A percentile compares a stretch with the other conserved stretches of the same genome.
Evolutionary conservation across 2,113 vertebrate species (phyloP).

Genomic region (Mionectes macconnelli): DNA sequence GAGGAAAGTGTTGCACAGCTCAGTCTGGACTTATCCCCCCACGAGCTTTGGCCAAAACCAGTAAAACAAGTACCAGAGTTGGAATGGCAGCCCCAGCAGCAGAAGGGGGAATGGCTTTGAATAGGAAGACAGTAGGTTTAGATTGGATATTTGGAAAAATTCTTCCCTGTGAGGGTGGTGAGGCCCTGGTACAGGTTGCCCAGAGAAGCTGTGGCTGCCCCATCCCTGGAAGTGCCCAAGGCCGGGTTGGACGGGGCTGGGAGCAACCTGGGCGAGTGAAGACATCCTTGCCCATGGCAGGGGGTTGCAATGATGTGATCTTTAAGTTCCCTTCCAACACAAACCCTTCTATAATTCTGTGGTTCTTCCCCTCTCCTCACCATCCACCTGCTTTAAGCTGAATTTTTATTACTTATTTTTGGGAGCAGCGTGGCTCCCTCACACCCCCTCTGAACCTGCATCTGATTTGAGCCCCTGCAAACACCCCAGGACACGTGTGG

Average conservation of each 20-base stretch:
- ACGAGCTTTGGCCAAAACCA: not conserved
- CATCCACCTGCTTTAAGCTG: not conserved
- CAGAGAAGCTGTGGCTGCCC: not conserved
- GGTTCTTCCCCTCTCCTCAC: not conserved
- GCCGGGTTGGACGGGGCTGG: fast-evolving
- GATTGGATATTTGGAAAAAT: not conserved
- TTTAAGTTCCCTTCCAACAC: not conserved
- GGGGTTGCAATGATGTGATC: not conserved
- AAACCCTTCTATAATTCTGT: not conserved
- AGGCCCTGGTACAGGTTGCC: fast-evolving
- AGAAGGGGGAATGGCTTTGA: not conserved
- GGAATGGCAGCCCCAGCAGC: not conserved
- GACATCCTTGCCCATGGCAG: not conserved
- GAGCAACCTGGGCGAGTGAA: fast-evolving
- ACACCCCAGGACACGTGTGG: not conserved
- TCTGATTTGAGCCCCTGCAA: not conserved
- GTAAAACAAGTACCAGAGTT: not conserved
- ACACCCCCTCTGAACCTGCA: not conserved
- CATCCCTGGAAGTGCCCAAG: not conserved
- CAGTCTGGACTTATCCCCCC: not conserved
- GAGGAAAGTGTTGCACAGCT: not conserved
- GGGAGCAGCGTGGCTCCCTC: fast-evolving
- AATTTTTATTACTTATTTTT: not conserved
- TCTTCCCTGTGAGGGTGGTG: not conserved
- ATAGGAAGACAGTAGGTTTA: not conserved